Base-by-base conservation (phyloP, 2,113 vertebrate genomes). In the Sinocyclocheilus anophthalmus region DNA sequence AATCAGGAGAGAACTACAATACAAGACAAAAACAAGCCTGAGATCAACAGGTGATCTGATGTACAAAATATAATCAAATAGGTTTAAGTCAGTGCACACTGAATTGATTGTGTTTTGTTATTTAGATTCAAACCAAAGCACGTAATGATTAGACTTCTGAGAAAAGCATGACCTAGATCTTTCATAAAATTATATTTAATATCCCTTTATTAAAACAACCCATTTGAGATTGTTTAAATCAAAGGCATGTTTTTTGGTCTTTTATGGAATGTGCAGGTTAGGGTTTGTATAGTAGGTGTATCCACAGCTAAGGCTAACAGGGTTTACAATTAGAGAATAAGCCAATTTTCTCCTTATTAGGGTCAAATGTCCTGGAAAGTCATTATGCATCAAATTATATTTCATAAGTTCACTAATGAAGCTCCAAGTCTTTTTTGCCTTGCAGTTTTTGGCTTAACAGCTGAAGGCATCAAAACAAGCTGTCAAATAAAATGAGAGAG, bases 401-500 rank as follows among this genome's bases (percentile, higher is more conserved):
- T 82, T 69, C 42, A 20, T 50, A 82, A 81, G 22, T 65, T 30
- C 45, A 82, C 50, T 53, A 69, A 53, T 53, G 45, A 53, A 33
- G 1, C 20, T 53, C 63, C 76, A 77, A 1, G 13, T 50, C 73
- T 50, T 50, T 72, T 76, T 50, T 55, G 76, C 26, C 76, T 53
- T 18, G 50, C n/a, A 53, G 77, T 24, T 76, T 50, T 50, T 76
- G 45, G 39, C 45, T 13, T 50, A 24, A 39, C 18, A 39, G 18
- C 24, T 24, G 55, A 80, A 63, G 57, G 77, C 76, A 45, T 50
- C 81, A 86, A 86, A 90, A 88, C 86, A 87, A 59, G 16, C 22
- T 77, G 76, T 87, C 88, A 87, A 86, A 84, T 82, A 53, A 87
- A 88, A 86, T 24, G 26, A 53, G 26, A 59, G 30, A 33, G 30